A percentile compares a stretch with the other conserved stretches of the same genome.
These are phyloP conservation scores for Lerista edwardsae DNA, from an alignment of 2,797 vertebrate genomes.

Conservation along the genomic window DNA sequence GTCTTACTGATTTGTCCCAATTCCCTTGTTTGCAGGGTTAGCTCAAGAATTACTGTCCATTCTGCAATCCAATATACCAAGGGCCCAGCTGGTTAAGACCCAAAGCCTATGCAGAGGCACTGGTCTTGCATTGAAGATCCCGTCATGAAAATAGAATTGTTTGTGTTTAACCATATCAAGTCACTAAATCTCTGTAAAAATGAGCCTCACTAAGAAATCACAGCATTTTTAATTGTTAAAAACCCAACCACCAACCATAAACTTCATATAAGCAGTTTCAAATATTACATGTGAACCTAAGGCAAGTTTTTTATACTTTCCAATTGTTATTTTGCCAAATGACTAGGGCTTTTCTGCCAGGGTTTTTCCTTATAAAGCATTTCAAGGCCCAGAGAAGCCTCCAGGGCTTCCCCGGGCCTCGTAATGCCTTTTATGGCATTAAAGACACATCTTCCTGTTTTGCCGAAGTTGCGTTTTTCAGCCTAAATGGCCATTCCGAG, in stretches of 20 bases:
- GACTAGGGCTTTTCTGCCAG: neutral
- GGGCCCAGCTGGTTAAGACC: no score
- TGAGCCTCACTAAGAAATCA: neutral
- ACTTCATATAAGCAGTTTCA: neutral
- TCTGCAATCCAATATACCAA: neutral
- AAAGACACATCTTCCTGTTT: no score
- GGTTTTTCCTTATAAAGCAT: neutral
- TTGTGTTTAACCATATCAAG: neutral
- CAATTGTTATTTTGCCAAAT: fast-evolving
- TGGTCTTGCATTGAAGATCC: neutral
- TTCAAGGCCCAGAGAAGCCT: no score
- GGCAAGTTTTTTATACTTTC: neutral
- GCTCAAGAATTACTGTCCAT: neutral
- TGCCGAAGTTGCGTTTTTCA: no score
- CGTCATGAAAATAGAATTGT: no score
- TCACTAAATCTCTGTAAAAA: neutral
- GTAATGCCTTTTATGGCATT: no score
- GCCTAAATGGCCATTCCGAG: no score
- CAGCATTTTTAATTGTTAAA: neutral
- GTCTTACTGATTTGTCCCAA: neutral
- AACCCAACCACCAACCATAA: no score
- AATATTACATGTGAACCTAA: neutral
- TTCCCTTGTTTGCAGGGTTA: neutral
- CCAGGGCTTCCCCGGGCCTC: no score
- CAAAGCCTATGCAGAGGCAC: no score